Evolutionary conservation across 2,113 vertebrate genomes (phyloP).

Genomic region (Pristiophorus japonicus): DNA sequence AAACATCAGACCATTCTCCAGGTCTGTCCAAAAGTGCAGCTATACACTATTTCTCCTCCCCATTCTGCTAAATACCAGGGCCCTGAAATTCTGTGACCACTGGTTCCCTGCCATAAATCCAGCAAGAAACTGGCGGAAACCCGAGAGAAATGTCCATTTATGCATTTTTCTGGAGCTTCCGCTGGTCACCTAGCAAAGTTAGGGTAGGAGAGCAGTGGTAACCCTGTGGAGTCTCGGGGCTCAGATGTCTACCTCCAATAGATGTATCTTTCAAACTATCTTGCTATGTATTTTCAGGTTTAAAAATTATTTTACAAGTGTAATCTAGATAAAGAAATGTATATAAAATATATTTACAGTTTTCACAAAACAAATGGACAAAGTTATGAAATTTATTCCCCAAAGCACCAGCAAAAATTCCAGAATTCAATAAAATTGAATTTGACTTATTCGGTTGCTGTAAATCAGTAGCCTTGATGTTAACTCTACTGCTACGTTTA

Average conservation of each 20-base stretch:
- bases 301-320: no score
- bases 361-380: background rate
- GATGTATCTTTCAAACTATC: background rate
- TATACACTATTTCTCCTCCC: background rate
- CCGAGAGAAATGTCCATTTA: background rate
- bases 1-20: background rate
- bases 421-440: background rate
- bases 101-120: background rate
- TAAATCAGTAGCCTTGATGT: background rate
- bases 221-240: background rate
- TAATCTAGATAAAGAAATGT: background rate
- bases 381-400: background rate
- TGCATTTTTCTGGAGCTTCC: background rate
- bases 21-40: background rate
- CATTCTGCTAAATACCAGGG: background rate
- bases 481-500: background rate
- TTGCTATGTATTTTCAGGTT: no score
- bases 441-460: no score
- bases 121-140: background rate
- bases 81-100: background rate
- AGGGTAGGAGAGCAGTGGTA: background rate
- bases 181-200: background rate
- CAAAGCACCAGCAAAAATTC: background rate
- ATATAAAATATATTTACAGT: background rate
- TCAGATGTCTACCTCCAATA: background rate